Conservation (phyloP, 2,797 vertebrate genomes). For the Antrozous pallidus region DNA sequence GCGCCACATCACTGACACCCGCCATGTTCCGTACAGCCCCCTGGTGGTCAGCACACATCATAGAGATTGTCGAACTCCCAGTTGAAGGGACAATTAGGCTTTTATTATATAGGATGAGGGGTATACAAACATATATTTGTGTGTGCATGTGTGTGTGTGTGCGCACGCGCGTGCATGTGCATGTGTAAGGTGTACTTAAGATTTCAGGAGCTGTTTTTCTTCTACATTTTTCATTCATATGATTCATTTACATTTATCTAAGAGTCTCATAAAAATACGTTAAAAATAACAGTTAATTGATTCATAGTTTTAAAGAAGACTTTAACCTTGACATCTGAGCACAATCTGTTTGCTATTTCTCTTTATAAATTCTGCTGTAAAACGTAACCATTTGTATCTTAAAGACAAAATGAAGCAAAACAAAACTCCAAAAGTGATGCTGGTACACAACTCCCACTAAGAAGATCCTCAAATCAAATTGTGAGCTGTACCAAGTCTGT, state of each 20-base stretch:
- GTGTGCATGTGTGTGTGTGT: not conserved
- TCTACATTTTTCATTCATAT: not conserved
- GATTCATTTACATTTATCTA: not conserved
- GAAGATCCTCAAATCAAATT: not conserved
- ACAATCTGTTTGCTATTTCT: not conserved
- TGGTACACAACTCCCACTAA: not conserved
- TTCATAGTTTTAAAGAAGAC: not conserved
- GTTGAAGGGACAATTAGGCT: no score
- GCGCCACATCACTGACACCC: rapidly evolving
- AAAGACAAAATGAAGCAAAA: not conserved
- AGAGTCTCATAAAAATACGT: not conserved
- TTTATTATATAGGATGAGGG: not conserved
- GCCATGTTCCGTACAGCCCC: no score
- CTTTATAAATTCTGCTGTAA: not conserved
- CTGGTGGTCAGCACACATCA: no score
- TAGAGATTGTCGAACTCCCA: no score
- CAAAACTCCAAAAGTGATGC: not conserved
- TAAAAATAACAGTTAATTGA: not conserved
- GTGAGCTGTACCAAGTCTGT: not conserved
- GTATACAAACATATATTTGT: not conserved
- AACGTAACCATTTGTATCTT: not conserved
- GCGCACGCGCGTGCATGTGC: rapidly evolving
- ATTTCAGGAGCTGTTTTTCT: not conserved
- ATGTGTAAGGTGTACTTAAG: not conserved
- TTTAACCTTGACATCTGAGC: not conserved